These are phyloP conservation scores for Anoplopoma fimbria DNA, from an alignment of 2,113 vertebrate genomes.

Conservation along the genomic window DNA sequence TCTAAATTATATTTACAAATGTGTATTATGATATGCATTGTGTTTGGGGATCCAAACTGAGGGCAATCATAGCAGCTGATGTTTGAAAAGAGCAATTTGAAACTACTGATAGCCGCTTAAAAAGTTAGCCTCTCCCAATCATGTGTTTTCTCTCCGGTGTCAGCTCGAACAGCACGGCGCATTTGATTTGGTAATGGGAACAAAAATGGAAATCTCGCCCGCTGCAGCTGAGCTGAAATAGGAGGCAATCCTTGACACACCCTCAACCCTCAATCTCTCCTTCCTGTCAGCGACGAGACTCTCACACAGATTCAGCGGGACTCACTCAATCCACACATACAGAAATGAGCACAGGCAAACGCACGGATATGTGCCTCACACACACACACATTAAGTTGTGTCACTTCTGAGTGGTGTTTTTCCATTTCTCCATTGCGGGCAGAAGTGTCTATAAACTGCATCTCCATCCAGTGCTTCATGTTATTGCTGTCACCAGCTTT, in stretches of 20 bases:
- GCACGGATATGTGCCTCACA: neutral
- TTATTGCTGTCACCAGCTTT: neutral
- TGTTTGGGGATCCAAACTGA: conserved; percentile 4
- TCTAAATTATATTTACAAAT: neutral
- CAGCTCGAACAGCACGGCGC: conserved; percentile 53
- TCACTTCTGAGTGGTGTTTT: neutral
- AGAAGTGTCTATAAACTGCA: conserved; percentile 17
- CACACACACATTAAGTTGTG: neutral
- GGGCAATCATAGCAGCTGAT: conserved; percentile 19
- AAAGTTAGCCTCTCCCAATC: conserved; percentile 54
- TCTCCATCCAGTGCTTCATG: neutral
- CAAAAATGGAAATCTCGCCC: conserved; percentile 64
- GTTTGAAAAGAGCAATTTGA: conserved; percentile 29
- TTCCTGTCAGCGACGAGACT: conserved; percentile 45
- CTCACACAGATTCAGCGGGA: neutral
- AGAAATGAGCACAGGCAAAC: neutral
- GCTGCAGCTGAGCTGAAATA: conserved; percentile 63
- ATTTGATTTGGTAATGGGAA: conserved; percentile 69
- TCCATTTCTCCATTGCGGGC: neutral
- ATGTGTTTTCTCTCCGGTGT: conserved; percentile 50
- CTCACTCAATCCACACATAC: conserved; percentile 6
- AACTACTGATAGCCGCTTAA: conserved; percentile 22
- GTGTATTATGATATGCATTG: neutral
- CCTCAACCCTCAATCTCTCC: conserved; percentile 47
- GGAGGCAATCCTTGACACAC: conserved; percentile 56